phyloP scores from a whole-genome alignment of 2,888 invertebrate species.

The Molorchus minor region DNA sequence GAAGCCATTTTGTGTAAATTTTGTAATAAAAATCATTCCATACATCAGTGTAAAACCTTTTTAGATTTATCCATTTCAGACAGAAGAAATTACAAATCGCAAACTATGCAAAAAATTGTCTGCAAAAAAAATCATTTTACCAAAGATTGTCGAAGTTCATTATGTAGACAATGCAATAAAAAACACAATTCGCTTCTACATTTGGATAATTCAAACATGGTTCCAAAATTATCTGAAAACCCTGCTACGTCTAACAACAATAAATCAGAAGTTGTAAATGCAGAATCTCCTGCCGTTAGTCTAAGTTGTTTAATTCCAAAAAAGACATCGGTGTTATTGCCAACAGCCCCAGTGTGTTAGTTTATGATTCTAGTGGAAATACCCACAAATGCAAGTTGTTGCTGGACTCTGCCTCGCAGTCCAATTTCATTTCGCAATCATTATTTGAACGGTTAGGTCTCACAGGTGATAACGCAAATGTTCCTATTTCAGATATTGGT shows the following conservation, averaged over 20 bases:
- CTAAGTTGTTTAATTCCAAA: background rate
- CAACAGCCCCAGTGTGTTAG: background rate
- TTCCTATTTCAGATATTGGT: no score
- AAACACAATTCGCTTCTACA: background rate
- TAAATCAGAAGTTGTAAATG: background rate
- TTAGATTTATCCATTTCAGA: background rate
- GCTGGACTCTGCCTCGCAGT: no score
- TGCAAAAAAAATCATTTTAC: background rate
- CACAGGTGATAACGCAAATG: no score
- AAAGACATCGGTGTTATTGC: no score
- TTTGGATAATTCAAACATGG: background rate
- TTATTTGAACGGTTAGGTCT: no score
- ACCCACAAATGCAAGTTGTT: background rate
- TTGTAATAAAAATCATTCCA: background rate
- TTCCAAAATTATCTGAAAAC: background rate
- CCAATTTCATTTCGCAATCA: no score
- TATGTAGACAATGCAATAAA: background rate
- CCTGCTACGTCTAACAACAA: background rate
- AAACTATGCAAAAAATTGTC: background rate
- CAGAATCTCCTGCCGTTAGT: no score
- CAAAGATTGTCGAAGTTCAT: background rate
- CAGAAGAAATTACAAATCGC: background rate
- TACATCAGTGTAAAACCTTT: background rate
- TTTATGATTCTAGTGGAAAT: background rate
- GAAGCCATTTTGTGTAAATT: background rate